Evolutionary conservation across 2,113 vertebrate genomes (phyloP).

Genomic region (Blennius ocellaris): DNA sequence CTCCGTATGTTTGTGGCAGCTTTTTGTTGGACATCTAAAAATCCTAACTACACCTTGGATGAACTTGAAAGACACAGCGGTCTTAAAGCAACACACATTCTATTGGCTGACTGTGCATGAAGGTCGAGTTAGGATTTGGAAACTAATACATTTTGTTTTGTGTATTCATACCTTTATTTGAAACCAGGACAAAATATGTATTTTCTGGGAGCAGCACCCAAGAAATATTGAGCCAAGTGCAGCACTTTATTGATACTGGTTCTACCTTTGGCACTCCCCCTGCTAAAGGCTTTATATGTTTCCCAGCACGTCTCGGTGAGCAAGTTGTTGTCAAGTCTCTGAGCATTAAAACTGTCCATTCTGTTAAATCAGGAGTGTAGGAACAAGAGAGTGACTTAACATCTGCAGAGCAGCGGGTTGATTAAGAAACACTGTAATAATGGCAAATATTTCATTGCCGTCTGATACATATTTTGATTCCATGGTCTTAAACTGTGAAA

Average conservation of each 20-base stretch:
- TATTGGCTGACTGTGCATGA: background rate
- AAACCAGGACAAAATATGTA: constrained; percentile 37
- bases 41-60: constrained; percentile 37
- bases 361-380: too few species aligned
- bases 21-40: constrained; percentile 12
- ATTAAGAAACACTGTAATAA: too few species aligned
- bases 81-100: background rate
- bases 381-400: too few species aligned
- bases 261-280: too few species aligned
- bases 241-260: too few species aligned
- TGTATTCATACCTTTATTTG: constrained; percentile 1
- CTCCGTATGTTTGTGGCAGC: constrained; percentile 9
- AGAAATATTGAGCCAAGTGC: too few species aligned
- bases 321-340: too few species aligned
- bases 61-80: background rate
- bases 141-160: background rate
- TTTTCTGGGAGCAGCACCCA: constrained; percentile 4
- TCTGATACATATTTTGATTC: constrained; percentile 36
- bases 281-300: too few species aligned
- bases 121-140: constrained; percentile 37
- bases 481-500: constrained; percentile 4
- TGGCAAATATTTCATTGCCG: too few species aligned
- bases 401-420: too few species aligned
- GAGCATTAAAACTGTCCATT: too few species aligned
- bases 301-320: too few species aligned